A percentile compares a stretch with the other conserved stretches of the same genome.
phyloP scores from a whole-genome alignment of 1,140 invertebrate species.

The Teleogryllus occipitalis region DNA sequence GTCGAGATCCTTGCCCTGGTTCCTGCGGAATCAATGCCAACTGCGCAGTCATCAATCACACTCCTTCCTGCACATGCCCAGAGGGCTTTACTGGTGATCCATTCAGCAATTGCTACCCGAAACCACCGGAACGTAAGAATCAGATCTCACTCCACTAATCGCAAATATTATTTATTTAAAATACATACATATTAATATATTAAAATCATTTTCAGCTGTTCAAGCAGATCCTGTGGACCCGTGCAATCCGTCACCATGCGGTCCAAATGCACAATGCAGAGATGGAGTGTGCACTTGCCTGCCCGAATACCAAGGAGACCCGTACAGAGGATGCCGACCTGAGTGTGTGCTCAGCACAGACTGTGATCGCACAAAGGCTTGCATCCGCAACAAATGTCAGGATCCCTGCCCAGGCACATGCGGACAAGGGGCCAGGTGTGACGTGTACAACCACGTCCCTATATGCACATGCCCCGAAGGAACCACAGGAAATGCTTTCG shows the following conservation, averaged over 20 bases:
- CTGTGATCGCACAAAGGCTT: constrained; percentile 55
- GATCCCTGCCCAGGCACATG: constrained; percentile 62
- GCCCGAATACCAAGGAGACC: constrained; percentile 58
- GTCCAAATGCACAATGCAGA: constrained; percentile 49
- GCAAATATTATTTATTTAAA: not conserved
- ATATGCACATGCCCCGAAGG: constrained; percentile 38
- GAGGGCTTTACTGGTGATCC: constrained; percentile 63
- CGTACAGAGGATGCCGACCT: constrained; percentile 61
- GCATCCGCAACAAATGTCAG: constrained; percentile 57
- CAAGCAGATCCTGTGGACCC: constrained; percentile 39
- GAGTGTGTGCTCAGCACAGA: constrained; percentile 61
- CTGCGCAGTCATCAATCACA: constrained; percentile 61
- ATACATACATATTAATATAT: not conserved
- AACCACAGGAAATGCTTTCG: constrained; percentile 38
- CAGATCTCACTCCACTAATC: not conserved
- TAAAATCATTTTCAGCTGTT: constrained; percentile 26
- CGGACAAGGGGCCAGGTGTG: constrained; percentile 35
- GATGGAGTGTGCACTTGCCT: constrained; percentile 54
- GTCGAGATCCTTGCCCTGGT: constrained; percentile 61
- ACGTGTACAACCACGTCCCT: constrained; percentile 36
- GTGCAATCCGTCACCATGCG: constrained; percentile 60
- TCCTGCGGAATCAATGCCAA: constrained; percentile 59
- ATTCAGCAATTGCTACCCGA: constrained; percentile 52
- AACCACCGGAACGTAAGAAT: constrained; percentile 23
- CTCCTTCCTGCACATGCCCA: constrained; percentile 58